Percentiles rank a stretch among this genome's conserved stretches.
These are phyloP conservation scores for Macrophya alboannulata DNA, from an alignment of 2,888 invertebrate species.

Conservation along the genomic window DNA sequence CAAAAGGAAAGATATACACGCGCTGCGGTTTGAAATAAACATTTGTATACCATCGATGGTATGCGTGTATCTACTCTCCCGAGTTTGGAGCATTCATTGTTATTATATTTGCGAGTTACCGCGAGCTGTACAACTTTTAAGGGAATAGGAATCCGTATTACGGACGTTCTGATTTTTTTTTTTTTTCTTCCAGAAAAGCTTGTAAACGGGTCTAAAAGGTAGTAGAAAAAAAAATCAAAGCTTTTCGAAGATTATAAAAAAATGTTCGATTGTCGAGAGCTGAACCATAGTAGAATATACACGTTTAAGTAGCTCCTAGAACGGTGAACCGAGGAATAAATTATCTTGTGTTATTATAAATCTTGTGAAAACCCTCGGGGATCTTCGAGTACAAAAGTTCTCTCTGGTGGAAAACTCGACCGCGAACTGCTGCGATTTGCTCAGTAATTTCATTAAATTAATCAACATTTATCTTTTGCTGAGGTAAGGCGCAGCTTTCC, in stretches of 20 bases:
- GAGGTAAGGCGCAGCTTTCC: constrained; percentile 40
- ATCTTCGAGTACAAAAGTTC: constrained; percentile 47
- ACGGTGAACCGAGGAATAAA: constrained; percentile 25
- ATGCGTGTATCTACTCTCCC: neutral
- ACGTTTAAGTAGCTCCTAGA: constrained; percentile 18
- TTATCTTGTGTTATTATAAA: constrained; percentile 51
- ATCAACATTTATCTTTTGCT: constrained; percentile 52
- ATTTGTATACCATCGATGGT: neutral
- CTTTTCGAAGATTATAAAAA: neutral
- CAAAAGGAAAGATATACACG: neutral
- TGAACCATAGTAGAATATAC: constrained; percentile 9
- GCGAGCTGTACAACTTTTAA: neutral
- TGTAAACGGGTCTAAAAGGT: neutral
- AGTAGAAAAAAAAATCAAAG: constrained; percentile 8
- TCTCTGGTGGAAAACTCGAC: constrained; percentile 52
- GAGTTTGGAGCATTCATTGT: neutral
- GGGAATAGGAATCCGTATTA: neutral
- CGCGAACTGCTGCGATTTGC: constrained; percentile 50
- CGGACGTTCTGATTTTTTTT: neutral
- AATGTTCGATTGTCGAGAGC: neutral
- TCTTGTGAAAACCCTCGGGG: constrained; percentile 45
- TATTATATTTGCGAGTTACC: constrained; percentile 1
- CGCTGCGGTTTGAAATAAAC: neutral
- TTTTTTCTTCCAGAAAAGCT: neutral
- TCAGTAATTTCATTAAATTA: constrained; percentile 55